Evolutionary conservation across 1,140 invertebrate genomes (phyloP), one percentile per base, ranked within the genome.

Genomic region (Ridgeia piscesae): DNA sequence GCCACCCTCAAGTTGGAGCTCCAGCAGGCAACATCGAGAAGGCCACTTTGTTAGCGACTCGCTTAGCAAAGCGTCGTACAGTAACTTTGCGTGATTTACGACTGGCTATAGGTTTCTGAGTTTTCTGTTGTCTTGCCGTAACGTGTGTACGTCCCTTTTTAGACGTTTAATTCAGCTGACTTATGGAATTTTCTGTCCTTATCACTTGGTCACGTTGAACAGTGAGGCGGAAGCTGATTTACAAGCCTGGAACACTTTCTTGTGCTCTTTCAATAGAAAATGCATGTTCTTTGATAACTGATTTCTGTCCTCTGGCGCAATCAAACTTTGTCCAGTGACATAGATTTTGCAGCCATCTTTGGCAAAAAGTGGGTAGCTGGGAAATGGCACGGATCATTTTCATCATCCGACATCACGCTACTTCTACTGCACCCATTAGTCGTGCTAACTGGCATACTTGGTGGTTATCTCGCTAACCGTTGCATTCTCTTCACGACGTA

Each of bases 381-480:
- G 6, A 11, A 34, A 1, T 94, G 93, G 93, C 92, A 92, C 17
- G 1, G 90, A n/a, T 2, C 48, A 9, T n/a, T n/a, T 6, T n/a
- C n/a, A n/a, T n/a, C n/a, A n/a, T n/a, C n/a, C n/a, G n/a, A n/a
- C n/a, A n/a, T n/a, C n/a, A n/a, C 93, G 33, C 33, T 93, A 35
- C 89, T 94, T 1, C 93, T 93, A 92, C 34, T 93, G 31, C 90
- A 93, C 9, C 94, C 93, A 35, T 93, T 94, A 21, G 89, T 93
- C 34, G 77, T 93, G 35, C 58, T 50, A 8, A 50, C 48, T 50
- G 48, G 17, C n/a, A n/a, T n/a, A n/a, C n/a, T n/a, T n/a, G n/a
- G n/a, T n/a, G n/a, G 48, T 6, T 50, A 50, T 50, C 48, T 50
- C 6, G 48, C 48, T 50, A 50, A 17, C 48, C 48, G 17, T 17